Evolutionary conservation across 2,113 vertebrate genomes (phyloP).

Genomic region (Dasyurus viverrinus): DNA sequence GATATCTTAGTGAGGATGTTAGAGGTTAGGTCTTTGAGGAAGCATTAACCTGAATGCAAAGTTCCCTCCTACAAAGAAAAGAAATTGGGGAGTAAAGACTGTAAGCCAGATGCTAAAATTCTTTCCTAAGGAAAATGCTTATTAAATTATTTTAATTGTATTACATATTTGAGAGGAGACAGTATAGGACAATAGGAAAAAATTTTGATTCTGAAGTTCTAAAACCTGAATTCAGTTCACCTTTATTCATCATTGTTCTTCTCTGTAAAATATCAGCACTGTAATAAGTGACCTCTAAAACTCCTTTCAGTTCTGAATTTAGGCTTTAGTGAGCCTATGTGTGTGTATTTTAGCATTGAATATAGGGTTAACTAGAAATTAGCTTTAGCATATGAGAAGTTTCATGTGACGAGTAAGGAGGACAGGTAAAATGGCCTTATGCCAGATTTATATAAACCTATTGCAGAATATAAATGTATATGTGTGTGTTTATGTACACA

Average conservation of each 20-base stretch:
- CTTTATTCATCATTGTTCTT: not conserved
- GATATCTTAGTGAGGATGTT: not conserved
- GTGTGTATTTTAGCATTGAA: not conserved
- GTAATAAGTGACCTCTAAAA: not conserved
- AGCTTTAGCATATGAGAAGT: not conserved
- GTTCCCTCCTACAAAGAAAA: not conserved
- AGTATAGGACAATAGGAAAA: not conserved
- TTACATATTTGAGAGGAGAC: not conserved
- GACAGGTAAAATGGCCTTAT: not conserved
- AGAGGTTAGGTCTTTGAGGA: not conserved
- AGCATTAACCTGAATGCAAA: not conserved
- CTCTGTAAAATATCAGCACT: not conserved
- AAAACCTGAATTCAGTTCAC: not conserved
- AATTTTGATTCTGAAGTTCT: not conserved
- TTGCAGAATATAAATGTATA: not conserved
- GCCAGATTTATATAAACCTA: not conserved
- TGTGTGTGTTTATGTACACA: not conserved
- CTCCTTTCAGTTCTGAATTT: not conserved
- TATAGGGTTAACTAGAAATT: no score
- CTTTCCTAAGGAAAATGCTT: not conserved
- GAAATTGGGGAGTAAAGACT: not conserved
- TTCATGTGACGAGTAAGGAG: not conserved
- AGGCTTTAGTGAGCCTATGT: not conserved
- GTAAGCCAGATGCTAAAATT: not conserved
- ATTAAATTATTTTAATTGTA: not conserved